These are phyloP conservation scores for Ploceus nigricollis DNA, from an alignment of 2,113 vertebrate species.

Conservation along the genomic window DNA sequence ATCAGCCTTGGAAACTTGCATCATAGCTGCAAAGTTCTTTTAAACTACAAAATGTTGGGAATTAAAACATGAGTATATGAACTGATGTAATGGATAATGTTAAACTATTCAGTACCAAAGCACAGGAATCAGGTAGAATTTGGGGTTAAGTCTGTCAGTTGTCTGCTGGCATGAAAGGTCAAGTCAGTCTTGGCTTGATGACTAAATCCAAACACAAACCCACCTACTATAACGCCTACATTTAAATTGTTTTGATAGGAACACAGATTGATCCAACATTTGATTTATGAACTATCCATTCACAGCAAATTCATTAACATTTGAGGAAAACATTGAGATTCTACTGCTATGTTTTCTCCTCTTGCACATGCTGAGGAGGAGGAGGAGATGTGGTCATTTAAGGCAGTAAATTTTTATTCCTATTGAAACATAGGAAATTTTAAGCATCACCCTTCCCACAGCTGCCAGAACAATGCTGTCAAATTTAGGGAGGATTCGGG, in stretches of 20 bases:
- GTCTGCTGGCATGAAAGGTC: background rate
- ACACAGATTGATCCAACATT: background rate
- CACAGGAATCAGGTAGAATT: background rate
- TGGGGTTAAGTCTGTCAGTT: background rate
- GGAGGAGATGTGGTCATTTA: background rate
- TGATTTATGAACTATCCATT: background rate
- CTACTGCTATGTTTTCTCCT: background rate
- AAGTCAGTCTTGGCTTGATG: background rate
- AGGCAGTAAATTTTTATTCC: background rate
- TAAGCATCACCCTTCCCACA: slow-evolving; percentile 16
- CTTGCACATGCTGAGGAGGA: background rate
- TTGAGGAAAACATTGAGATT: background rate
- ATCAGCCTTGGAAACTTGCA: background rate
- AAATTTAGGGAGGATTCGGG: slow-evolving; percentile 10
- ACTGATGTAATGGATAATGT: background rate
- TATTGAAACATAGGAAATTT: background rate
- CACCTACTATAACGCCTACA: background rate
- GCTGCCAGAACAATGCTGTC: slow-evolving; percentile 7
- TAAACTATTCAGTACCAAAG: background rate
- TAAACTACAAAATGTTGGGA: background rate
- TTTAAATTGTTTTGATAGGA: background rate
- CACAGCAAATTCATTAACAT: background rate
- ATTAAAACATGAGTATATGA: background rate
- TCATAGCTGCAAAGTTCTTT: background rate
- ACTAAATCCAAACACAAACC: background rate